Evolutionary conservation across 2,888 invertebrate genomes (phyloP).

Genomic region (Salpingus planirostris): DNA sequence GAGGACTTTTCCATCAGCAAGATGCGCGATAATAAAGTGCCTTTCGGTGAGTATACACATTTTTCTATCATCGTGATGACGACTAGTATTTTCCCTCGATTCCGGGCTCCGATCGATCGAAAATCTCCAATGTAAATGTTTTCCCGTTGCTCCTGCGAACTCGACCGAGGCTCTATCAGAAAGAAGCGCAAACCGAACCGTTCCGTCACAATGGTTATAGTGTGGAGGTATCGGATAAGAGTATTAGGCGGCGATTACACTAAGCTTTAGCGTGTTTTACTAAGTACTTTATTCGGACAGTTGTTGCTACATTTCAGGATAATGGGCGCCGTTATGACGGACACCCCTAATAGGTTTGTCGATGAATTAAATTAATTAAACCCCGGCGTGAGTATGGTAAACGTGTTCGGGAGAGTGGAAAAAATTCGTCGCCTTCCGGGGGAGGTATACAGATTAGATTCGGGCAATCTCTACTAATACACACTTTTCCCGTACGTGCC

Average conservation of each 20-base stretch:
- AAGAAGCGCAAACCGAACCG: slow-evolving; percentile 5
- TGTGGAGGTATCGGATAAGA: slow-evolving; percentile 4
- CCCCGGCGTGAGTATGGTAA: no score
- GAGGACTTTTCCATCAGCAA: slow-evolving; percentile 70
- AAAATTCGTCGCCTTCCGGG: no score
- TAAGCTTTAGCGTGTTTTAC: slow-evolving; percentile 5
- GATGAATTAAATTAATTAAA: no score
- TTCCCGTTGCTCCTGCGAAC: no score
- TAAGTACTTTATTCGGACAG: neutral
- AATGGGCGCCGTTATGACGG: no score
- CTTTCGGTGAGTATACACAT: slow-evolving; percentile 55
- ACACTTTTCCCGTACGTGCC: no score
- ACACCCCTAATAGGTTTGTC: no score
- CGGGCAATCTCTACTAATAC: no score
- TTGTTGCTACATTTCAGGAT: no score
- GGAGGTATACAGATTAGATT: no score
- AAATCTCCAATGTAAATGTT: slow-evolving; percentile 2
- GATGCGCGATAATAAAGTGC: slow-evolving; percentile 59
- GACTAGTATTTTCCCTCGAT: slow-evolving; percentile 15
- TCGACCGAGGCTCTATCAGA: slow-evolving; percentile 3
- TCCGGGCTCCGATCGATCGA: slow-evolving; percentile 23
- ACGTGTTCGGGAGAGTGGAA: no score
- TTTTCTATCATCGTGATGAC: slow-evolving; percentile 11
- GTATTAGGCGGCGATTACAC: slow-evolving; percentile 5
- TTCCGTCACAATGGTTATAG: slow-evolving; percentile 6